These are phyloP conservation scores for Cephalopterus ornatus DNA, from an alignment of 2,113 vertebrate species.

Conservation along the genomic window DNA sequence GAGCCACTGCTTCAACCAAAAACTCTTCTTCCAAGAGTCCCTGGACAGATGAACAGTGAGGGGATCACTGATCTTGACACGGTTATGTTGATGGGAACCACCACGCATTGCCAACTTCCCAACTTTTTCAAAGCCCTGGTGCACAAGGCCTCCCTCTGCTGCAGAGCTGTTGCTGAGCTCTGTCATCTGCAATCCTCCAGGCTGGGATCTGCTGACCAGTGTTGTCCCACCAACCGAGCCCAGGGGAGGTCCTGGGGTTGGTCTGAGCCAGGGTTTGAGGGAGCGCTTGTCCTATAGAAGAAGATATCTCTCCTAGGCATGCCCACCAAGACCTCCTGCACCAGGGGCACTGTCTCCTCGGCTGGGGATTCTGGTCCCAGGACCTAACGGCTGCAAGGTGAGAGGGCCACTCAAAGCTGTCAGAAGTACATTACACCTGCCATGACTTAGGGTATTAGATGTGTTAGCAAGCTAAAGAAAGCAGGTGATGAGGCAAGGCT, in stretches of 20 bases:
- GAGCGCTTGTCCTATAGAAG: background rate
- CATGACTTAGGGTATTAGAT: background rate
- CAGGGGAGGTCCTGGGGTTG: background rate
- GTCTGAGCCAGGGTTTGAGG: background rate
- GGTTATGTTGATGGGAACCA: background rate
- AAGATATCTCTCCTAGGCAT: background rate
- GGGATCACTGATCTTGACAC: background rate
- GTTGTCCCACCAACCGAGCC: background rate
- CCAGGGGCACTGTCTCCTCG: background rate
- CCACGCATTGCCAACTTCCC: background rate
- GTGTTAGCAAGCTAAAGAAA: background rate
- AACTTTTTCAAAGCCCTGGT: background rate
- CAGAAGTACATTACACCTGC: background rate
- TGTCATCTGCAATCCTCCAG: background rate
- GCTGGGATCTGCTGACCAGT: background rate
- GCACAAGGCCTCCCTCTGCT: background rate
- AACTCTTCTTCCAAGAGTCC: background rate
- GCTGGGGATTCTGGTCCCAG: background rate
- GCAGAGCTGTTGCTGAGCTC: background rate
- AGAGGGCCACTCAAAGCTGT: rapidly evolving
- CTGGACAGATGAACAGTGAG: background rate
- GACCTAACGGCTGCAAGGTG: background rate
- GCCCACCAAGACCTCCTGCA: background rate
- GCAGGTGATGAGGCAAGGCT: rapidly evolving
- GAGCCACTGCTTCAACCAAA: background rate